Percentiles rank a stretch among this genome's conserved stretches.
Conservation (phyloP, 2,797 vertebrate species). For the Echiichthys vipera region DNA sequence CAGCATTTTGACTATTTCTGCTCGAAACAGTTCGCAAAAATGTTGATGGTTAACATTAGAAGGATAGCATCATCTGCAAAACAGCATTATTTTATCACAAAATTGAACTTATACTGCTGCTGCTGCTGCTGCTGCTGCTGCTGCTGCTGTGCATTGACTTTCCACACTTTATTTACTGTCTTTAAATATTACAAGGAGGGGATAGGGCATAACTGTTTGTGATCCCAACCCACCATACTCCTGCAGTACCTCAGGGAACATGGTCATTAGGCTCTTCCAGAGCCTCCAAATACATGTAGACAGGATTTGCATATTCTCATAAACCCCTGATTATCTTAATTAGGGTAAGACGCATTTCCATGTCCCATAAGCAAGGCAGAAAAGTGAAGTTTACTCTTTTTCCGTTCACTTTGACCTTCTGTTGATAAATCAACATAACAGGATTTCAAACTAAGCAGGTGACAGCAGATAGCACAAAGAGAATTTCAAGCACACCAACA, state of each 20-base stretch:
- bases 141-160: conserved; percentile 6
- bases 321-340: conserved; percentile 30
- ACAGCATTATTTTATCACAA: conserved; percentile 5
- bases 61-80: conserved; percentile 7
- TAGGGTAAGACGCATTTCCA: conserved; percentile 16
- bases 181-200: conserved; percentile 16
- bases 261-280: conserved; percentile 49
- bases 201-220: neutral
- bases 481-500: conserved; percentile 25
- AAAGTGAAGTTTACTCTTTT: conserved; percentile 20
- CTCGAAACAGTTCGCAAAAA: conserved; percentile 10
- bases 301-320: conserved; percentile 47
- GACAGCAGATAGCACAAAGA: conserved; percentile 18
- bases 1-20: conserved; percentile 1
- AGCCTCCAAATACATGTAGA: conserved; percentile 50
- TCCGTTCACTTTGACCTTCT: neutral
- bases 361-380: conserved; percentile 4
- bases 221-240: neutral
- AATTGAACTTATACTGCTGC: conserved; percentile 1
- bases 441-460: conserved; percentile 12
- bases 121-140: no score
- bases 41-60: neutral
- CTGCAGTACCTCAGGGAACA: conserved; percentile 33
- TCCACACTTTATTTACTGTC: conserved; percentile 15
- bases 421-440: neutral